Evolutionary conservation across 2,797 vertebrate species (phyloP).

Genomic region (Pristis pectinata): DNA sequence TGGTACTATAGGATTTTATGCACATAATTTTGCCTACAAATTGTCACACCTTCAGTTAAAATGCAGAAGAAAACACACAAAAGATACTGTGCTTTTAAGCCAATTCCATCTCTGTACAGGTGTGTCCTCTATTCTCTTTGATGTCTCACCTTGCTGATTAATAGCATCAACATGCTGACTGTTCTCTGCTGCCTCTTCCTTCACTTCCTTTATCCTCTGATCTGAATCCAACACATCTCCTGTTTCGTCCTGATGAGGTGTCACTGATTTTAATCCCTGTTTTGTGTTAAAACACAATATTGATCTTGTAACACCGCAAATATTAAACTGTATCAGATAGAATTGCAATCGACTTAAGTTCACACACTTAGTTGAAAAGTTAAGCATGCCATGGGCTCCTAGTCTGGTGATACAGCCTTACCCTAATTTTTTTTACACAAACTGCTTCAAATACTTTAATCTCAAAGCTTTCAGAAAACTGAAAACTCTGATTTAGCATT

Average conservation of each 20-base stretch:
- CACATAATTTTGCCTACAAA: not conserved
- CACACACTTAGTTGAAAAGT: not conserved
- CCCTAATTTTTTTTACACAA: no score
- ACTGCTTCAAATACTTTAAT: not conserved
- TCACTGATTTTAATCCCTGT: not conserved
- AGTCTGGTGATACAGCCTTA: not conserved
- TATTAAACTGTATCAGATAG: not conserved
- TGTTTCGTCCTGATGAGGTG: not conserved
- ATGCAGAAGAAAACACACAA: not conserved
- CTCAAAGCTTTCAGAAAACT: not conserved
- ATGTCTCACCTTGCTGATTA: constrained; percentile 16
- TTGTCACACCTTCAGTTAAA: not conserved
- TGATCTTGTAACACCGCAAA: not conserved
- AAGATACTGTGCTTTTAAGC: not conserved
- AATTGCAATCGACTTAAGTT: not conserved
- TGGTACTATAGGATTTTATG: no score
- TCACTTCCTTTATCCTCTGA: not conserved
- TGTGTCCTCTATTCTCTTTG: not conserved
- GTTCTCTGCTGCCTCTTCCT: not conserved
- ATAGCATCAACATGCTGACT: not conserved
- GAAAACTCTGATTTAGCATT: not conserved
- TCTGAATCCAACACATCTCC: constrained; percentile 12
- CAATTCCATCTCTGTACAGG: not conserved
- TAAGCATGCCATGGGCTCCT: not conserved
- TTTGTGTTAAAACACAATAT: constrained; percentile 22